A percentile compares a stretch with the other conserved stretches of the same genome.
Evolutionary conservation across 30 jellyfish, hydroid and myxozoan species (phyloP).

Genomic region (Mastigias papua): DNA sequence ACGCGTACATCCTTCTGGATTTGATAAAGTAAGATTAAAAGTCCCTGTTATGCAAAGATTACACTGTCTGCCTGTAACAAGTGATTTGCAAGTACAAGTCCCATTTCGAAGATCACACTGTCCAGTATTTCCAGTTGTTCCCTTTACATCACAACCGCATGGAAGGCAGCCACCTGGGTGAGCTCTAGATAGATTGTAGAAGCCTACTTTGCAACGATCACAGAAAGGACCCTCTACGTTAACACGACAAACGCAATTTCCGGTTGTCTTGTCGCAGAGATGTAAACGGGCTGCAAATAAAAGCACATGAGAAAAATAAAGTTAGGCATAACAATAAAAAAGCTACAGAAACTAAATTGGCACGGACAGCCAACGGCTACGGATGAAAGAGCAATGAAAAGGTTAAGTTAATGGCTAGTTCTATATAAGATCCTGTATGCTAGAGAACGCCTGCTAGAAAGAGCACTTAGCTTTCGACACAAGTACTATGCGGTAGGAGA

Average conservation of each 20-base stretch:
- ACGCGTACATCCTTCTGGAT: conserved; percentile 88
- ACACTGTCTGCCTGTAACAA: conserved; percentile 90
- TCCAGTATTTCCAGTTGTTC: conserved; percentile 85
- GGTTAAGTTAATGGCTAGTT: no score
- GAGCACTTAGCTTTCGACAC: no score
- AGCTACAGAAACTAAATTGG: no score
- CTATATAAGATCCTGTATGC: no score
- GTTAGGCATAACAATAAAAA: neutral
- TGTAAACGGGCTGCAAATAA: conserved; percentile 32
- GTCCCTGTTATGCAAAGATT: conserved; percentile 89
- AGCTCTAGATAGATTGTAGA: conserved; percentile 67
- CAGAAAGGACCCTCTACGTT: conserved; percentile 84
- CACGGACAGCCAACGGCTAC: no score
- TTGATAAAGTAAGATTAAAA: conserved; percentile 72
- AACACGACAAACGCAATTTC: conserved; percentile 84
- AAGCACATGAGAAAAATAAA: neutral
- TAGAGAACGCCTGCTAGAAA: no score
- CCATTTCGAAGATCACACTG: conserved; percentile 88
- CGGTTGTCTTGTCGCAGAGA: conserved; percentile 83
- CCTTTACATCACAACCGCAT: conserved; percentile 90
- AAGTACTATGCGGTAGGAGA: no score
- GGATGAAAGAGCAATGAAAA: no score
- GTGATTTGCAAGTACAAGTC: conserved; percentile 87
- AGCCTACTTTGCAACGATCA: conserved; percentile 89
- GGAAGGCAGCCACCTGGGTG: conserved; percentile 85